A percentile compares a stretch with the other conserved stretches of the same genome.
Evolutionary conservation across 2,888 invertebrate species (phyloP).

Genomic region (Spodoptera littoralis): DNA sequence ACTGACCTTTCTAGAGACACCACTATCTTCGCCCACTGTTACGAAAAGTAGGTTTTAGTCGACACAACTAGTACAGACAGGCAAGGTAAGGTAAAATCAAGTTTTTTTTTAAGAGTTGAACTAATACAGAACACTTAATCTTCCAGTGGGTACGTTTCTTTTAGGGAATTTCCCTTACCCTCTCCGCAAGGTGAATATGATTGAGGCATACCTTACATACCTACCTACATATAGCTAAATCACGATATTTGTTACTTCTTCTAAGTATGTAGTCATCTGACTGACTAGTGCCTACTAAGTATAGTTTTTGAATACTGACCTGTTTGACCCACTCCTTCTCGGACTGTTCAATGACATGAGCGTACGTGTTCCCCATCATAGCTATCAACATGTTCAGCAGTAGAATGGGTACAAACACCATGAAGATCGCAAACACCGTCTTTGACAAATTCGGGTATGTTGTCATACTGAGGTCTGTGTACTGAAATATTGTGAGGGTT

Average conservation of each 20-base stretch:
- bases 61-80: too few species aligned
- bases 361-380: conserved; percentile 99
- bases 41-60: conserved; percentile 7
- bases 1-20: conserved; percentile 98
- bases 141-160: too few species aligned
- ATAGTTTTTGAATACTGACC: conserved; percentile 70
- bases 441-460: conserved; percentile 97
- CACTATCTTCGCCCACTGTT: conserved; percentile 99
- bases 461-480: conserved; percentile 96
- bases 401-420: conserved; percentile 99
- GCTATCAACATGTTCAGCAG: conserved; percentile 99
- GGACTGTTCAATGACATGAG: conserved; percentile 98
- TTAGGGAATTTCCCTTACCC: too few species aligned
- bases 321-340: conserved; percentile 99
- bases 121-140: too few species aligned
- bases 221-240: too few species aligned
- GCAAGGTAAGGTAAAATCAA: too few species aligned
- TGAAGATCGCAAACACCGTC: conserved; percentile 98
- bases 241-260: too few species aligned
- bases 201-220: too few species aligned
- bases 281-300: too few species aligned
- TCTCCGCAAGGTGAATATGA: too few species aligned
- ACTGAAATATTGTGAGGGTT: conserved; percentile 89
- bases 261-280: too few species aligned
- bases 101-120: too few species aligned